Percentiles rank a stretch among this genome's conserved stretches.
phyloP scores from a whole-genome alignment of 1,140 invertebrate species.

The Drosophila setifemur region DNA sequence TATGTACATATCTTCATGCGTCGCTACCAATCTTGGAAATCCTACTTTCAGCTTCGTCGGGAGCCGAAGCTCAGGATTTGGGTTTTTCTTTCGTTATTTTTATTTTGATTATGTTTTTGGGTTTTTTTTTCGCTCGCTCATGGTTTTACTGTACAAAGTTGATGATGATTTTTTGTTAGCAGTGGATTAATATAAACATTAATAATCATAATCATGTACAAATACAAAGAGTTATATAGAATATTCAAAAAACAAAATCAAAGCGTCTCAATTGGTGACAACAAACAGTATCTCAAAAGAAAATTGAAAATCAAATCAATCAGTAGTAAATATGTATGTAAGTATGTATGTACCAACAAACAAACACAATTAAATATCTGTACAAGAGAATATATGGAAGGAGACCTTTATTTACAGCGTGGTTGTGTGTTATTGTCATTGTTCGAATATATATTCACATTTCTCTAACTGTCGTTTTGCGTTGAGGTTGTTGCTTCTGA shows the following conservation, averaged over 20 bases:
- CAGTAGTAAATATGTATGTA: constrained; percentile 52
- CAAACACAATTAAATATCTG: constrained; percentile 76
- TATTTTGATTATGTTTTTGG: constrained; percentile 24
- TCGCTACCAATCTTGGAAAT: constrained; percentile 56
- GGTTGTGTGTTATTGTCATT: constrained; percentile 63
- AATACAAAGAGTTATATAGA: constrained; percentile 71
- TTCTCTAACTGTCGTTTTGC: not conserved
- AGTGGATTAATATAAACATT: constrained; percentile 77
- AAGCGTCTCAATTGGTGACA: constrained; percentile 75
- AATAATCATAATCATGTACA: constrained; percentile 75
- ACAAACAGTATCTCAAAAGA: constrained; percentile 64
- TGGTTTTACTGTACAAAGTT: constrained; percentile 67
- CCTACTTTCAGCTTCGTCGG: constrained; percentile 49
- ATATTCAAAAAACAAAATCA: constrained; percentile 57
- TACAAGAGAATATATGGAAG: constrained; percentile 75
- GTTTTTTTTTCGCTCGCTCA: constrained; percentile 48
- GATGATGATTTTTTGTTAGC: constrained; percentile 69
- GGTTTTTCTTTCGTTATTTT: constrained; percentile 7
- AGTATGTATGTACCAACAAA: constrained; percentile 63
- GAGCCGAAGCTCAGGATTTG: constrained; percentile 34
- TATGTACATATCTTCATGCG: constrained; percentile 51
- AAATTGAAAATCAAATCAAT: constrained; percentile 54
- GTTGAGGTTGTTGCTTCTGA: not conserved
- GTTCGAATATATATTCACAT: constrained; percentile 21
- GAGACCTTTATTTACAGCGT: constrained; percentile 70